Evolutionary conservation across 2,797 vertebrate genomes (phyloP).

Genomic region (Gambelia wislizenii): DNA sequence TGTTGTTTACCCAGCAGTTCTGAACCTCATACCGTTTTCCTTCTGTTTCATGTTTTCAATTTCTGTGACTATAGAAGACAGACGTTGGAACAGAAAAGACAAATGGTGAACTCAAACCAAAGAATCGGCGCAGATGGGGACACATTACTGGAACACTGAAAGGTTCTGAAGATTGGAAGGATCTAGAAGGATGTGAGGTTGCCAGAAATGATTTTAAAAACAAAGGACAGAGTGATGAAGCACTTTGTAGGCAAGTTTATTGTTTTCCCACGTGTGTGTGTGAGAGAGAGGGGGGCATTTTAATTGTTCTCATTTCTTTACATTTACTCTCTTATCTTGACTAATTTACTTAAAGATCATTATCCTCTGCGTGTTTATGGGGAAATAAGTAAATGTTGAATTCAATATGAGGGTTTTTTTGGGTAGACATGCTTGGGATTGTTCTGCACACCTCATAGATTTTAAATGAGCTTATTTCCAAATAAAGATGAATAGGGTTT

Average conservation of each 20-base stretch:
- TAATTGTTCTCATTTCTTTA: background rate
- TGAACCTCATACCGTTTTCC: background rate
- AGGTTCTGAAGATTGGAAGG: constrained; percentile 88
- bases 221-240: constrained; percentile 82
- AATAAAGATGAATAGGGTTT: background rate
- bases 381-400: background rate
- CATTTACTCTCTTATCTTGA: background rate
- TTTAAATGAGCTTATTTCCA: background rate
- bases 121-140: constrained; percentile 89
- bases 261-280: background rate
- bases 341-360: background rate
- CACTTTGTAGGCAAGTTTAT: constrained; percentile 82
- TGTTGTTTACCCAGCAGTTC: background rate
- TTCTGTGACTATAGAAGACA: constrained; percentile 69
- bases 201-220: constrained; percentile 80
- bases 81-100: constrained; percentile 79
- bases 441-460: background rate
- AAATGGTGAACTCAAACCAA: constrained; percentile 84
- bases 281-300: background rate
- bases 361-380: background rate
- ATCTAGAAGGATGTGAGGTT: constrained; percentile 84
- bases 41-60: constrained; percentile 40
- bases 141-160: constrained; percentile 83
- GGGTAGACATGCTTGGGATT: background rate
- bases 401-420: background rate